phyloP scores from a whole-genome alignment of 2,888 invertebrate genomes.

The Ashinkailepas kermadecensis region DNA sequence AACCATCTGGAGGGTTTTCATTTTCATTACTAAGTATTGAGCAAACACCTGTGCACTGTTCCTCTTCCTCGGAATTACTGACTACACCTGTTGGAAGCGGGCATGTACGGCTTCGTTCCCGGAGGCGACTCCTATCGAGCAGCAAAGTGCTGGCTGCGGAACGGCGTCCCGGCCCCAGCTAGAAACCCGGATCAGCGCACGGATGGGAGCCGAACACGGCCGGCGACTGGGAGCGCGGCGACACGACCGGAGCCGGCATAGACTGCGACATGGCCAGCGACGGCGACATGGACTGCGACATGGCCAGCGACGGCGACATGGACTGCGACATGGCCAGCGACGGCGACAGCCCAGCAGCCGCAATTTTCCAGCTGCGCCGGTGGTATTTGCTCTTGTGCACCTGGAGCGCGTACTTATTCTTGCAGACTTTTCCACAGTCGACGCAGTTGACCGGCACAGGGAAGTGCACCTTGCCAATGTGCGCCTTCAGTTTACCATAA shows the following conservation, averaged over 20 bases:
- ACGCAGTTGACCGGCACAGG: background rate
- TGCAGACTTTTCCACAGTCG: constrained; percentile 9
- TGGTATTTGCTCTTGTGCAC: constrained; percentile 19
- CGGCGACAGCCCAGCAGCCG: background rate
- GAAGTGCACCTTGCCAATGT: constrained; percentile 17
- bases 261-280: background rate
- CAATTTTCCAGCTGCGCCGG: background rate
- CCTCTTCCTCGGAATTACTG: too few relatives aligned
- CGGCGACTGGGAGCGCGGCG: background rate
- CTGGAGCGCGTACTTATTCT: constrained; percentile 19
- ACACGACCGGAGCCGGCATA: background rate
- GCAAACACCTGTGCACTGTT: too few relatives aligned
- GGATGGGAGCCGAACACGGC: too few relatives aligned
- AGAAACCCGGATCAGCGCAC: too few relatives aligned
- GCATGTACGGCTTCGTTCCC: too few relatives aligned
- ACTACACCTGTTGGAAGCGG: too few relatives aligned
- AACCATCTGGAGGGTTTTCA: too few relatives aligned
- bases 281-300: background rate
- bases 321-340: background rate
- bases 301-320: background rate
- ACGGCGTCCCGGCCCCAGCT: too few relatives aligned
- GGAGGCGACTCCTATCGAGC: too few relatives aligned
- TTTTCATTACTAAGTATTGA: too few relatives aligned
- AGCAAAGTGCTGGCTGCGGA: too few relatives aligned
- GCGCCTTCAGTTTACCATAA: constrained; percentile 8